A percentile compares a stretch with the other conserved stretches of the same genome.
phyloP scores from a whole-genome alignment of 2,797 vertebrate species.

The Pangasius djambal region DNA sequence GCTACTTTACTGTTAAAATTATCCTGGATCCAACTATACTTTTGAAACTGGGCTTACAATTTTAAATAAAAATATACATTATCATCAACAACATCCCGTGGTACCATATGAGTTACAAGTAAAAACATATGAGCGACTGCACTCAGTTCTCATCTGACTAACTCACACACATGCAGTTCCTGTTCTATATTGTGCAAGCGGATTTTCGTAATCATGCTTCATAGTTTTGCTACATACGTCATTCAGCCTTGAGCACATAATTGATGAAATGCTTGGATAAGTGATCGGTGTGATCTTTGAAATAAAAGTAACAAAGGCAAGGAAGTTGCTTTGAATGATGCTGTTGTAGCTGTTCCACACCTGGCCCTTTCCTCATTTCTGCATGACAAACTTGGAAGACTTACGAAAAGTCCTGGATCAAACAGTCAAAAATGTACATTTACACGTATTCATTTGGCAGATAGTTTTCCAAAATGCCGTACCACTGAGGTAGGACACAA shows the following conservation, averaged over 20 bases:
- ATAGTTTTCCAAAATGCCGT: neutral
- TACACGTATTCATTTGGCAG: neutral
- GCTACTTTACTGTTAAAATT: neutral
- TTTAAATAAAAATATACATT: neutral
- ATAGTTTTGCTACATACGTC: neutral
- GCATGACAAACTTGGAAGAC: neutral
- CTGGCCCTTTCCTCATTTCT: neutral
- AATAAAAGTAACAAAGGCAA: neutral
- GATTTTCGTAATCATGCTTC: neutral
- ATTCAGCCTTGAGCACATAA: neutral
- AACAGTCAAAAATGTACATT: neutral
- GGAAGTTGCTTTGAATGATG: neutral
- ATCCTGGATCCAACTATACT: neutral
- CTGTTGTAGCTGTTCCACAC: neutral
- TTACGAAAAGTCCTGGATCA: neutral
- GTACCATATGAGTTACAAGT: neutral
- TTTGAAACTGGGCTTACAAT: neutral
- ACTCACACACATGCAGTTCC: neutral
- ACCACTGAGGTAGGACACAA: neutral
- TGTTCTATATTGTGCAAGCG: neutral
- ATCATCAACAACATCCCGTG: too few species aligned
- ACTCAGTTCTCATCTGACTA: neutral
- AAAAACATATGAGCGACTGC: neutral
- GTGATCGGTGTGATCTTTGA: neutral
- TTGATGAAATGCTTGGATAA: neutral